Percentiles rank a stretch among this genome's conserved stretches.
Conservation (phyloP, 2,888 invertebrate genomes). For the Philereme transversata region DNA sequence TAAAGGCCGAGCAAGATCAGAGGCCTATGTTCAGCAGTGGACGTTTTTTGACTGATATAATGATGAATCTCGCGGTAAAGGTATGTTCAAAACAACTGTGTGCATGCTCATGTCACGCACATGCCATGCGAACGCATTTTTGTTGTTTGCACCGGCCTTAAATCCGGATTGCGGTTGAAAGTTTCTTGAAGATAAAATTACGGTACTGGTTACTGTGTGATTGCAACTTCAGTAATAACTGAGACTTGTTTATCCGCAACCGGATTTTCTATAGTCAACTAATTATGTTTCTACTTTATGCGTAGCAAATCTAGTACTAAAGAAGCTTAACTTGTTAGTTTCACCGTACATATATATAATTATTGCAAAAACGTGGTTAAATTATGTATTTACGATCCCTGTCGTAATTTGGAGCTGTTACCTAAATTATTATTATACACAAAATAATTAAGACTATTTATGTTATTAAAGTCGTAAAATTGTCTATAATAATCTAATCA, state of each 20-base stretch:
- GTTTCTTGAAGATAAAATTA: too few species aligned
- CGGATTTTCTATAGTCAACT: conserved; percentile 20
- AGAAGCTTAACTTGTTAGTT: conserved; percentile 9
- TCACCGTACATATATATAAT: conserved; percentile 1
- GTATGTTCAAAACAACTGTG: too few species aligned
- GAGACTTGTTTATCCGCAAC: conserved; percentile 17
- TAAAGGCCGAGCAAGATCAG: too few species aligned
- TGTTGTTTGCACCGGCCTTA: too few species aligned
- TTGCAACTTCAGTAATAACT: background rate
- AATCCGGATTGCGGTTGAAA: too few species aligned
- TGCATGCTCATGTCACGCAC: too few species aligned
- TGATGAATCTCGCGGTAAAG: too few species aligned
- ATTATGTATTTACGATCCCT: conserved; percentile 29
- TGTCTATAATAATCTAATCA: conserved; percentile 16
- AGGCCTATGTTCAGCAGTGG: too few species aligned
- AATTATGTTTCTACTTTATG: conserved; percentile 20
- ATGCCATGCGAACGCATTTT: too few species aligned
- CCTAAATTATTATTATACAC: conserved; percentile 30
- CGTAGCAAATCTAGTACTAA: background rate
- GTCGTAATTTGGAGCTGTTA: conserved; percentile 19
- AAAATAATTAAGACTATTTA: conserved; percentile 30
- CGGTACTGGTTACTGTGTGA: too few species aligned
- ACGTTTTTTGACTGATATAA: too few species aligned
- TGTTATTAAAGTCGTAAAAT: conserved; percentile 25
- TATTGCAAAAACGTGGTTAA: conserved; percentile 18